phyloP scores from a whole-genome alignment of 2,797 vertebrate species.

The Hafferia zeledoni region DNA sequence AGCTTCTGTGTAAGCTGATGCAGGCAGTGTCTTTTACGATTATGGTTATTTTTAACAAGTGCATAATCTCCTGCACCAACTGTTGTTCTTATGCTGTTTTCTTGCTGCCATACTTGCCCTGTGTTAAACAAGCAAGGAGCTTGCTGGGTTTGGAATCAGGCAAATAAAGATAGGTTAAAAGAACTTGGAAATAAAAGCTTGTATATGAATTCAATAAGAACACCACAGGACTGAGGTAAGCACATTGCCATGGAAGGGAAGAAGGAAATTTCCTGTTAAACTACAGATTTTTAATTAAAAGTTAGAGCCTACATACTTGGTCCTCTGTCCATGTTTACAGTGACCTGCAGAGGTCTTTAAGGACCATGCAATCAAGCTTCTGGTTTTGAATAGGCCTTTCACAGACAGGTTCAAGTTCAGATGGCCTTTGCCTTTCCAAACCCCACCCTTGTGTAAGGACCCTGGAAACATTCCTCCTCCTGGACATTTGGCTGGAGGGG shows the following conservation, averaged over 20 bases:
- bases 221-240: neutral
- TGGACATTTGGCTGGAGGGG: accelerated
- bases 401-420: neutral
- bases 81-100: neutral
- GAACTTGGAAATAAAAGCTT: neutral
- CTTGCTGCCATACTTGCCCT: neutral
- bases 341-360: neutral
- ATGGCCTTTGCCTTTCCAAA: neutral
- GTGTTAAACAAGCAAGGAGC: neutral
- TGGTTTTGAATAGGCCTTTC: neutral
- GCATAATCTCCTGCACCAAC: neutral
- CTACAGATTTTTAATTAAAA: neutral
- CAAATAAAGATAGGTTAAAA: neutral
- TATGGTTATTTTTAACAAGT: neutral
- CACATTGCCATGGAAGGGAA: neutral
- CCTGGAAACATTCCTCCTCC: neutral
- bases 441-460: neutral
- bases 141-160: neutral
- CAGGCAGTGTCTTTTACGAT: neutral
- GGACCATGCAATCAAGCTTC: neutral
- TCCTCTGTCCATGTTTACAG: neutral
- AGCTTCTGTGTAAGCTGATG: neutral
- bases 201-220: neutral
- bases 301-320: neutral
- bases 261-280: neutral